Conservation (phyloP, 1,140 invertebrate species). For the Procambarus virginalis region DNA sequence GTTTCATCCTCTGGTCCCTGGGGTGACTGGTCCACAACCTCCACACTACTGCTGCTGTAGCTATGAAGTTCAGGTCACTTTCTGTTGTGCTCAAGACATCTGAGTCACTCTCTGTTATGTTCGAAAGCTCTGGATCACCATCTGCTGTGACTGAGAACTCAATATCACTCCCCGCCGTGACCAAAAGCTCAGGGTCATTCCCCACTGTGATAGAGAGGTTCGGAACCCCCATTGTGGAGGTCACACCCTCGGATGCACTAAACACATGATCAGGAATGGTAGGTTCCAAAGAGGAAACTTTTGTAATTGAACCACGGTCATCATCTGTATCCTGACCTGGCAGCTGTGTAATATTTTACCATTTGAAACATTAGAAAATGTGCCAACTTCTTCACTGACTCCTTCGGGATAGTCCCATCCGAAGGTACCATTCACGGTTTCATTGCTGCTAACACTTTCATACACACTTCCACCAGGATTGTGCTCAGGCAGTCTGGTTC, state of each 20-base stretch:
- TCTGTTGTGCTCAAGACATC: no score
- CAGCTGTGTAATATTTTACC: neutral
- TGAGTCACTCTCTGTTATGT: no score
- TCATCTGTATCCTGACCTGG: neutral
- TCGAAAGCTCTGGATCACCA: no score
- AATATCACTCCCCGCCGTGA: no score
- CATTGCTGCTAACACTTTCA: neutral
- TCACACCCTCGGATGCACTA: neutral
- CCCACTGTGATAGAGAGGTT: no score
- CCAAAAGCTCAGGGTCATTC: no score
- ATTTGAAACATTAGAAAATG: neutral
- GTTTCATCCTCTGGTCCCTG: neutral
- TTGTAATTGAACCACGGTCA: neutral
- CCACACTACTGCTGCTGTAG: neutral
- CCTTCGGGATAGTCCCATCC: neutral
- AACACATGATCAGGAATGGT: neutral
- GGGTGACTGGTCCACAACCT: conserved; percentile 24
- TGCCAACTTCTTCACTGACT: neutral
- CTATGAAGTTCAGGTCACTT: neutral
- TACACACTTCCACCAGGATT: no score
- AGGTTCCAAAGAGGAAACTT: neutral
- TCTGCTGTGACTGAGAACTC: no score
- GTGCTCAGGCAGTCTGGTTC: no score
- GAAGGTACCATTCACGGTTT: neutral
- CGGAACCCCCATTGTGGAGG: no score